A percentile compares a stretch with the other conserved stretches of the same genome.
Evolutionary conservation across 2,797 vertebrate species (phyloP).

Genomic region (Chloroceryle inda): DNA sequence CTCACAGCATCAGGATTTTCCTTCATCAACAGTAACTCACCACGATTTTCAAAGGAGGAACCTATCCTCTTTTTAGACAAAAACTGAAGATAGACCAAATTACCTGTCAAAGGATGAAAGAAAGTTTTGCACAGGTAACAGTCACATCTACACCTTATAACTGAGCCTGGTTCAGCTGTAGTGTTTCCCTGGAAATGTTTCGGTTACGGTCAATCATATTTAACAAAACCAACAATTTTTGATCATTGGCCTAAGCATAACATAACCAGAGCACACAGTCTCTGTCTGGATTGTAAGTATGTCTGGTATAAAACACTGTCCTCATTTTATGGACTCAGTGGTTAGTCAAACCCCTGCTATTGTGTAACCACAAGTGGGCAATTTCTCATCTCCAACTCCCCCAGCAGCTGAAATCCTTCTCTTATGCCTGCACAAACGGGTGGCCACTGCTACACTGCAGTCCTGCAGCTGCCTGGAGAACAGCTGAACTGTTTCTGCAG

Average conservation of each 20-base stretch:
- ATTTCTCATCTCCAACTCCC: background rate
- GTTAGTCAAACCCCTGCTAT: fast-evolving
- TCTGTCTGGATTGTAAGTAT: background rate
- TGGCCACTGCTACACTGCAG: fast-evolving
- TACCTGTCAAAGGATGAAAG: background rate
- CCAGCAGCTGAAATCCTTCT: background rate
- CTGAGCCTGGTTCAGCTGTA: background rate
- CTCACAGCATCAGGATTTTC: background rate
- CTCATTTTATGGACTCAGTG: fast-evolving
- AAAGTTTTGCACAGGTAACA: background rate
- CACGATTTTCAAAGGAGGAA: background rate
- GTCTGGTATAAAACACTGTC: fast-evolving
- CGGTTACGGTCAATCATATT: background rate
- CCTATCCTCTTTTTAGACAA: background rate
- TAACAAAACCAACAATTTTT: background rate
- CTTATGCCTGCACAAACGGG: background rate
- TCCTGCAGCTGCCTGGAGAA: background rate
- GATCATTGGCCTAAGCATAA: background rate
- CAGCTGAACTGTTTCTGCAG: background rate
- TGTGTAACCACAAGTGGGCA: background rate
- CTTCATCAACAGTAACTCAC: background rate
- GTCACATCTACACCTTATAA: background rate
- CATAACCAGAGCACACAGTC: fast-evolving
- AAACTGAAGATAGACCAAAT: background rate
- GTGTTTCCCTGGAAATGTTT: background rate